Conservation (phyloP, 2,113 vertebrate genomes). For the Serranochromis macrocephalus region DNA sequence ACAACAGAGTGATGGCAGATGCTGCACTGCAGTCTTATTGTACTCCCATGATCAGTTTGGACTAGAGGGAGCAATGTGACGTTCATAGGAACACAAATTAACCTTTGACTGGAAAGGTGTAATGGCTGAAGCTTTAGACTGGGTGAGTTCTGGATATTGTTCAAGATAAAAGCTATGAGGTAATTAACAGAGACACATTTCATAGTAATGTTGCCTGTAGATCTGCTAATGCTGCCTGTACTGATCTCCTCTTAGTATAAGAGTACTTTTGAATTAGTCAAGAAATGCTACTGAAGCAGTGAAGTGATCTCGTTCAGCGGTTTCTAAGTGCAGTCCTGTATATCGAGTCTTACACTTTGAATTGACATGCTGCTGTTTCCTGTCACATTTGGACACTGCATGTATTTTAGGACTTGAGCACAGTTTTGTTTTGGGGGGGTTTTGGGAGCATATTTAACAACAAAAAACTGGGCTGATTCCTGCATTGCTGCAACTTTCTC, state of each 20-base stretch:
- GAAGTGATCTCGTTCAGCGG: background rate
- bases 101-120: background rate
- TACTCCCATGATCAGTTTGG: background rate
- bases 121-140: background rate
- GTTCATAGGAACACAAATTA: background rate
- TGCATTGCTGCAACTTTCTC: background rate
- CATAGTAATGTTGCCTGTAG: background rate
- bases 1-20: background rate
- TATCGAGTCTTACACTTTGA: background rate
- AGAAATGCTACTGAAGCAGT: background rate
- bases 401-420: conserved; percentile 9
- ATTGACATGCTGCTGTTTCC: background rate
- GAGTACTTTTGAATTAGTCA: background rate
- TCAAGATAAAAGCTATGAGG: background rate
- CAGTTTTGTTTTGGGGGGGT: background rate
- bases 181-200: background rate
- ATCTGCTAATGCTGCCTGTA: background rate
- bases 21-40: background rate
- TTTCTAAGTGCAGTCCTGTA: background rate
- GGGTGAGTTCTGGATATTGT: background rate
- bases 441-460: background rate
- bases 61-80: background rate
- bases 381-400: conserved; percentile 39
- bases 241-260: background rate
- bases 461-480: background rate